Conservation (phyloP, 2,888 invertebrate genomes). For the Spodoptera littoralis region DNA sequence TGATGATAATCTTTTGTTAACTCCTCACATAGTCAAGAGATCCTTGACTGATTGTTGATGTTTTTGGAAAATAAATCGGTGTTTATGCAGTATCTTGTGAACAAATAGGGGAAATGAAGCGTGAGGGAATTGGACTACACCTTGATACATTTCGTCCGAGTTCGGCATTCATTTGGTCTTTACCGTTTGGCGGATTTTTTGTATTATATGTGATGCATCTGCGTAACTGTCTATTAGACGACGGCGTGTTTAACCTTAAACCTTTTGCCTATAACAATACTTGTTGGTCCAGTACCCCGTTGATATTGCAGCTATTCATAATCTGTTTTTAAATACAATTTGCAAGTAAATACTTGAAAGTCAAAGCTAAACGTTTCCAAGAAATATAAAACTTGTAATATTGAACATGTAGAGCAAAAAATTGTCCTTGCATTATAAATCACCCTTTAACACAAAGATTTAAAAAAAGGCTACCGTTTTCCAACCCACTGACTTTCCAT, state of each 20-base stretch:
- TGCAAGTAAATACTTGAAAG: too few relatives aligned
- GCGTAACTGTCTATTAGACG: too few relatives aligned
- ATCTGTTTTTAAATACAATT: too few relatives aligned
- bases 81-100: slow-evolving; percentile 4
- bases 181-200: too few relatives aligned
- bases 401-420: slow-evolving; percentile 13
- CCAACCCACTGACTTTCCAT: slow-evolving; percentile 27
- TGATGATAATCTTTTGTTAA: slow-evolving; percentile 74
- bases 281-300: too few relatives aligned
- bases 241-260: too few relatives aligned
- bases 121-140: not conserved
- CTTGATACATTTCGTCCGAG: too few relatives aligned
- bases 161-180: too few relatives aligned
- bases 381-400: not conserved
- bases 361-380: not conserved
- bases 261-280: too few relatives aligned
- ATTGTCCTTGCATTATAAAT: slow-evolving; percentile 9
- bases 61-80: slow-evolving; percentile 32
- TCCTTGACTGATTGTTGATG: slow-evolving; percentile 52
- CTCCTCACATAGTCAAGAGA: slow-evolving; percentile 52
- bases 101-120: slow-evolving; percentile 9
- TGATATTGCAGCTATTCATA: too few relatives aligned
- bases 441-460: slow-evolving; percentile 34
- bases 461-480: slow-evolving; percentile 33
- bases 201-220: too few relatives aligned